A percentile compares a stretch with the other conserved stretches of the same genome.
These are phyloP conservation scores for Microtus richardsoni DNA, from an alignment of 2,113 vertebrate genomes.

Conservation along the genomic window DNA sequence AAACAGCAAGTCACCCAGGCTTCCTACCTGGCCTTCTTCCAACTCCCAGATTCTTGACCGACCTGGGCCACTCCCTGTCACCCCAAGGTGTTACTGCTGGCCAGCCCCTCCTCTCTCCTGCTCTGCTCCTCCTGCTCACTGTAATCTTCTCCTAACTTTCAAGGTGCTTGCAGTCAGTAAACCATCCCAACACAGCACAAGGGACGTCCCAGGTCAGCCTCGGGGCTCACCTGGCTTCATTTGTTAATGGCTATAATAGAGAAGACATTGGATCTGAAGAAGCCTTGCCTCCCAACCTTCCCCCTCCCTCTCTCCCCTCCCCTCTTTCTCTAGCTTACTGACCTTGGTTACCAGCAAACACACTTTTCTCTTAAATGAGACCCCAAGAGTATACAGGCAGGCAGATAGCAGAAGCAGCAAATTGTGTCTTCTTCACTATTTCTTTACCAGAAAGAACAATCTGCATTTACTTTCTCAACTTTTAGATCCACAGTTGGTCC, in stretches of 20 bases:
- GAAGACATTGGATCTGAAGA: background rate
- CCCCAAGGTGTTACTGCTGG: background rate
- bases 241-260: background rate
- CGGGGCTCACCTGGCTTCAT: background rate
- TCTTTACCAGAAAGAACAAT: constrained; percentile 30
- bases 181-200: background rate
- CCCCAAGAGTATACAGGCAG: background rate
- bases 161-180: background rate
- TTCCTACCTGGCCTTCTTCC: background rate
- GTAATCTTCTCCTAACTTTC: constrained; percentile 3
- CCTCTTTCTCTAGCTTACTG: background rate
- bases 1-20: background rate
- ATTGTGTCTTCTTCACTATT: background rate
- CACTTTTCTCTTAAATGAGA: background rate
- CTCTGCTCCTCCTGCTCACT: background rate
- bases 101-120: background rate
- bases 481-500: background rate
- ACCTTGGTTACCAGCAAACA: background rate
- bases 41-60: background rate
- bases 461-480: constrained; percentile 13
- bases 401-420: background rate
- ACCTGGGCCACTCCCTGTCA: background rate
- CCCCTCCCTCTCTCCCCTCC: background rate
- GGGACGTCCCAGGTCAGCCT: background rate
- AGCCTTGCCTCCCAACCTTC: background rate